Conservation (phyloP, 2,797 vertebrate genomes). For the Sebastes goodei region DNA sequence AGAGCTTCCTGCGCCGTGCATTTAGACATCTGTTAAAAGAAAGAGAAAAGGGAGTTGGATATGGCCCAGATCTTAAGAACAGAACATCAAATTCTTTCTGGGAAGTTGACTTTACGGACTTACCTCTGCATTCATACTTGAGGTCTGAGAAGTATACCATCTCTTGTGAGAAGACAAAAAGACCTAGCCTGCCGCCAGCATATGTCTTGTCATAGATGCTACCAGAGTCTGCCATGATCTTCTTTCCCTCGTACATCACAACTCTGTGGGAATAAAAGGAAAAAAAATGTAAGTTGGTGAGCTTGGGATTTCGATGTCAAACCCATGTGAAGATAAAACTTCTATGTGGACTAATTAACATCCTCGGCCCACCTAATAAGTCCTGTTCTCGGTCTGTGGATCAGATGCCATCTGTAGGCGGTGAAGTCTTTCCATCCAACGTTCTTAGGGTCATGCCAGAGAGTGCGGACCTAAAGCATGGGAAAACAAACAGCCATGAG, state of each 20-base stretch:
- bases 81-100: not conserved
- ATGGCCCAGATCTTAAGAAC: not conserved
- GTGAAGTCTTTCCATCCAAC: conserved; percentile 99
- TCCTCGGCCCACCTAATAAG: conserved; percentile 87
- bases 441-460: conserved; percentile 97
- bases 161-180: conserved; percentile 99
- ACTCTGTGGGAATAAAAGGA: conserved; percentile 81
- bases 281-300: not conserved
- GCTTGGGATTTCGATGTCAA: not conserved
- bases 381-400: conserved; percentile 96
- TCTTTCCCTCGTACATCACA: conserved; percentile 99
- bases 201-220: conserved; percentile 98
- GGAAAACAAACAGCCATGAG: not conserved
- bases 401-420: conserved; percentile 98
- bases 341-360: not conserved
- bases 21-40: conserved; percentile 89
- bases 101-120: conserved; percentile 18
- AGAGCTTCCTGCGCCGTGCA: conserved; percentile 78
- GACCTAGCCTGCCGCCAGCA: conserved; percentile 93
- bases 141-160: conserved; percentile 99
- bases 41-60: not conserved
- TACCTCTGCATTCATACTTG: conserved; percentile 99
- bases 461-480: conserved; percentile 88
- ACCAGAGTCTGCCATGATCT: conserved; percentile 98
- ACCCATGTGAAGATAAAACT: not conserved